These are phyloP conservation scores for Lasiurus cinereus DNA, from an alignment of 2,113 vertebrate genomes.

Conservation along the genomic window DNA sequence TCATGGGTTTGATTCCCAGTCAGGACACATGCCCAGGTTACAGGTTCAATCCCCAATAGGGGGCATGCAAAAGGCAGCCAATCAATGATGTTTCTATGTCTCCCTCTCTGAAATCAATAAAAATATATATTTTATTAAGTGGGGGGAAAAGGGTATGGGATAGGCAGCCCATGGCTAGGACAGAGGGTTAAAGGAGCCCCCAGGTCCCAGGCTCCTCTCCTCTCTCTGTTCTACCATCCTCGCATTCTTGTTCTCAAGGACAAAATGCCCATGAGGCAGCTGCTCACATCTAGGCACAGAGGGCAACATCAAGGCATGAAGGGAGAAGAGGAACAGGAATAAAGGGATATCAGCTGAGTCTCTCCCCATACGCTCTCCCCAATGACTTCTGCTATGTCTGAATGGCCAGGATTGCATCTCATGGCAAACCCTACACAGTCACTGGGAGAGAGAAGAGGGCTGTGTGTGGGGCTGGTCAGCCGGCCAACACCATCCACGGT, in stretches of 20 bases:
- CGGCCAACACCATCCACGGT: too few species aligned
- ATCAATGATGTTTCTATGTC: too few species aligned
- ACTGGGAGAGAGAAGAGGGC: neutral
- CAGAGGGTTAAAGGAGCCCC: neutral
- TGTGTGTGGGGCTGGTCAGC: neutral
- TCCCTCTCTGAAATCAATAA: too few species aligned
- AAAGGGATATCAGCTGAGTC: too few species aligned
- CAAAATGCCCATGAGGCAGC: neutral
- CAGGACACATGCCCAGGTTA: too few species aligned
- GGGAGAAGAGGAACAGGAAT: neutral
- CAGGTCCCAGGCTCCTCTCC: neutral
- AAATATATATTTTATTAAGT: too few species aligned
- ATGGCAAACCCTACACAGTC: neutral
- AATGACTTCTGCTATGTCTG: neutral
- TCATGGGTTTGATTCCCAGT: too few species aligned
- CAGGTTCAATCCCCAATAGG: too few species aligned
- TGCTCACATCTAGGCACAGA: neutral
- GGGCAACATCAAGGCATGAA: neutral
- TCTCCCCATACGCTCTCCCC: neutral
- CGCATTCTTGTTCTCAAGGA: neutral
- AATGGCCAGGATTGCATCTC: neutral
- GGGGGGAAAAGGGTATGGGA: rapidly evolving
- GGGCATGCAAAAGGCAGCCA: too few species aligned
- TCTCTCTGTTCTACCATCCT: neutral
- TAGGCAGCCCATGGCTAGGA: neutral